Percentiles rank a stretch among this genome's conserved stretches.
These are phyloP conservation scores for Epirrhoe tristata DNA, from an alignment of 2,888 invertebrate species.

Conservation along the genomic window DNA sequence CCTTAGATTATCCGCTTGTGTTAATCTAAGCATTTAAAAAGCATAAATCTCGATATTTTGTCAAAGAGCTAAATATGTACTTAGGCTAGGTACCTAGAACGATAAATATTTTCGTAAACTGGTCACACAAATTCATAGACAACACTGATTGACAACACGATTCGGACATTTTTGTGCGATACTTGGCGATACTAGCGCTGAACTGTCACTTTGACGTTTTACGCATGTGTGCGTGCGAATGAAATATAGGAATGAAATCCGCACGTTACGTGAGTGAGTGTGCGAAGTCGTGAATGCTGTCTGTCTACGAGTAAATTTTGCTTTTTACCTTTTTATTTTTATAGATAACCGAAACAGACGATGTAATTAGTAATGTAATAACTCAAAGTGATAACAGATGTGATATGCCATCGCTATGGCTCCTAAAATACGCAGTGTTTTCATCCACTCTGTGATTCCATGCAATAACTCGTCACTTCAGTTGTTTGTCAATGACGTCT, in stretches of 20 bases:
- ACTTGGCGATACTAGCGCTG: constrained; percentile 60
- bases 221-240: constrained; percentile 62
- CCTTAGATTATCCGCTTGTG: no score
- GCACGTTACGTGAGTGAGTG: constrained; percentile 80
- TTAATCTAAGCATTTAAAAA: no score
- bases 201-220: constrained; percentile 68
- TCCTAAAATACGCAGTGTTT: constrained; percentile 76
- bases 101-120: not conserved
- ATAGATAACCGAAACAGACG: constrained; percentile 75
- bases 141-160: not conserved
- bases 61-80: no score
- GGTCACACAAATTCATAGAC: not conserved
- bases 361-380: constrained; percentile 76
- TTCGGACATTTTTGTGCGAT: constrained; percentile 51
- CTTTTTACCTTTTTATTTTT: constrained; percentile 84
- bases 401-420: constrained; percentile 79
- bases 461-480: constrained; percentile 83
- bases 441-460: constrained; percentile 79
- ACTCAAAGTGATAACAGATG: constrained; percentile 81
- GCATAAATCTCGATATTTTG: no score
- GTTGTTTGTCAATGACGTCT: constrained; percentile 86
- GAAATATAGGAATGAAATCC: no score
- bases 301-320: constrained; percentile 81
- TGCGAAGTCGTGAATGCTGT: constrained; percentile 83
- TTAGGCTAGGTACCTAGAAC: no score